Base-by-base conservation (phyloP, 2,113 vertebrate genomes). In the Ochotona curzoniae region DNA sequence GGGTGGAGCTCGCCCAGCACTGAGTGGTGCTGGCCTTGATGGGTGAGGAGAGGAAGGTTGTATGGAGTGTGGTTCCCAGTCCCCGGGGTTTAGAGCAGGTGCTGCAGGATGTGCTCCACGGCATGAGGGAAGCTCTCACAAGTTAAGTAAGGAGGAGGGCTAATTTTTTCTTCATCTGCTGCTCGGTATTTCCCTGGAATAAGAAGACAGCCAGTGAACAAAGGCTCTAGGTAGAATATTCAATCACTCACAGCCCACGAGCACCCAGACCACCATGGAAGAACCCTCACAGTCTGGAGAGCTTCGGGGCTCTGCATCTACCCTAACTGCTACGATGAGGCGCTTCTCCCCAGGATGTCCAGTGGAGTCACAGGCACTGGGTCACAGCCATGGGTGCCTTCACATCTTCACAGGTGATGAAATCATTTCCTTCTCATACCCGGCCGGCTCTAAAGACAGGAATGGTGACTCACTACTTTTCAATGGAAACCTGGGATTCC, bases 61-160 rank as follows among this genome's bases (percentile, higher is more conserved):
- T 44, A 6, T 44, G 38, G 38, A 3, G 38, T 6, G 38, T 44
- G 38, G 38, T 44, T 44, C 54, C 54, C 2, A 18, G 54, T 92
- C 76, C 26, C 0, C 7, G 84, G 8, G 38, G 81, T 83, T 98
- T 95, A 98, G 1, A 98, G 94, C 67, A 98, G 96, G 66, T 38
- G 88, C 87, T 96, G 94, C 47, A 99, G 97, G 93, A 99, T 99
- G 85, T 99, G 98, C 88, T 99, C 99, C 26, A 99, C 98, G 0
- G 99, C 99, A 6, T 98, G 98, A 25, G 98, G 98, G 92, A 99
- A 99, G 78, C 96, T 98, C 94, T 98, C 97, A 78, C 99, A 99
- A 30, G 89, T 99, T 95, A 99, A 93, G 94, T 99, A 98, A 1
- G 99, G 99, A 87, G 97, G 92, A 0, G 99, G 99, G 35, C 82